Base-by-base conservation (phyloP, 2,888 invertebrate species). In the Dryococelus australis region DNA sequence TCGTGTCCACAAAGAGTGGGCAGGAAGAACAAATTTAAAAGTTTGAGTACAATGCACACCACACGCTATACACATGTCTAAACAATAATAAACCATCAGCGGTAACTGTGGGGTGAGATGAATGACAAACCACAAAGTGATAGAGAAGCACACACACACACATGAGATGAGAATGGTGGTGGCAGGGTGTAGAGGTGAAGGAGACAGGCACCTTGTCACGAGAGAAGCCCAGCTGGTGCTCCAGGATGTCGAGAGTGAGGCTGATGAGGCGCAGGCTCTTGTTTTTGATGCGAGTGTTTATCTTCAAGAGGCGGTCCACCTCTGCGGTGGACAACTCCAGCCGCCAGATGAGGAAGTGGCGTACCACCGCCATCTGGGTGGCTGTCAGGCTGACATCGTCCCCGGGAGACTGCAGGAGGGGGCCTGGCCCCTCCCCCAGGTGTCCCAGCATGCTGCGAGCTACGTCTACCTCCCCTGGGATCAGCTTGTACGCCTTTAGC, bases 171-270 rank as follows among this genome's bases (percentile, higher is more conserved):
- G 35, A 35, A 35, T 35, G 35, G 35, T 35, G 35, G 35, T 4
- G 35, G 2, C 35, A 35, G 35, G 35, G 35, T 35, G 35, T 35
- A 35, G 2, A 35, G 35, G 35, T 35, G 35, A 4, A 35, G 35
- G 2, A 35, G 35, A 4, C 35, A 35, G 35, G 65, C 89, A 91
- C 91, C 89, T 92, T 92, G 16, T 93, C 92, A 27, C 91, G 91
- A 9, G 94, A 91, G 89, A 96, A 94, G 81, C 94, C 94, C 0
- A 96, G 92, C 5, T 94, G 93, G 84, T 93, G 92, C 88, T 94
- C 91, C 0, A 95, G 94, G 88, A 95, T 90, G 53, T 93, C 91
- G 26, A 96, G 91, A 86, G 94, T 93, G 91, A 94, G 92, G 90
- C 93, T 93, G 10, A 96, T 93, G 3, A 93, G 91, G 43, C 91